These are phyloP conservation scores for Casuarius casuarius DNA, from an alignment of 2,113 vertebrate genomes.

Conservation along the genomic window DNA sequence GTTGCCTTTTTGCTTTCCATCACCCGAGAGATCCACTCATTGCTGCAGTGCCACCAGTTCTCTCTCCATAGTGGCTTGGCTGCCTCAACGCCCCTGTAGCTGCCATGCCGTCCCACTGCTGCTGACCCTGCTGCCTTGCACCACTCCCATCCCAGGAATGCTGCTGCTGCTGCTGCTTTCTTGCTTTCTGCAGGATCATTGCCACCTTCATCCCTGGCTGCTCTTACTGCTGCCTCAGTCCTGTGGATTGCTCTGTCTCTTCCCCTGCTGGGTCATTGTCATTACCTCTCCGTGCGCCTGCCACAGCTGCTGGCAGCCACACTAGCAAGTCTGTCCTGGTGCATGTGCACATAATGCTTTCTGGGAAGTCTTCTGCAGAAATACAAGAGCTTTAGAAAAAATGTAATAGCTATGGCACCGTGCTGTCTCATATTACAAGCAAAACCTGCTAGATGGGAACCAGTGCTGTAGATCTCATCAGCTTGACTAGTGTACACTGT, in stretches of 20 bases:
- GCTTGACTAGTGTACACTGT: fast-evolving
- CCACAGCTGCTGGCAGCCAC: neutral
- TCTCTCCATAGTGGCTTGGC: neutral
- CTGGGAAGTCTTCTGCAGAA: neutral
- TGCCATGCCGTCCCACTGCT: neutral
- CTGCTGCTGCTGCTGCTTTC: neutral
- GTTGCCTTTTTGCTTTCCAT: neutral
- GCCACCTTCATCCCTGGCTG: neutral
- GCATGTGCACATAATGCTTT: neutral
- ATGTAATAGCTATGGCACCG: neutral
- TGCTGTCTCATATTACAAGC: neutral
- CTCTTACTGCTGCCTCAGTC: neutral
- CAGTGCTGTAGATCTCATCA: neutral
- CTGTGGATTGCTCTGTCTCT: neutral
- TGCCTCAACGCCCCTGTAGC: neutral
- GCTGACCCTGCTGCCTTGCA: neutral
- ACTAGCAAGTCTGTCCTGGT: neutral
- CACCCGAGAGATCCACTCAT: neutral
- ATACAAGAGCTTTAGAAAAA: neutral
- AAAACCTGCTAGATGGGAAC: neutral
- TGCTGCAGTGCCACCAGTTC: neutral
- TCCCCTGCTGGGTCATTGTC: neutral
- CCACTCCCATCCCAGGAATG: neutral
- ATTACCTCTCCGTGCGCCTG: neutral
- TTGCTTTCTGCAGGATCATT: neutral